Percentiles rank a stretch among this genome's conserved stretches.
Conservation (phyloP, 2,888 invertebrate species). For the Papilio elwesi region DNA sequence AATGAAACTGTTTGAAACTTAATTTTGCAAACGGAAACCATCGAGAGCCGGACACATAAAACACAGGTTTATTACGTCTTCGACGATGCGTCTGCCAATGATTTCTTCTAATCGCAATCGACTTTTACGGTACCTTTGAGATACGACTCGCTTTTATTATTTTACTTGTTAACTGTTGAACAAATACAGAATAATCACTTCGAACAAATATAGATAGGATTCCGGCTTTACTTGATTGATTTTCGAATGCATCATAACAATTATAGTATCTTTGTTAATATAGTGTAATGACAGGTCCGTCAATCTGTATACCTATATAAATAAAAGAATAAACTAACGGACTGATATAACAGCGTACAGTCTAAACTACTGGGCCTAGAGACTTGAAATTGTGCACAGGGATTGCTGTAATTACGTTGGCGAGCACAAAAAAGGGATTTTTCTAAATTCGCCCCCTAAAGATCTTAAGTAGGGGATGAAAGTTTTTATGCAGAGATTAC, state of each 20-base stretch:
- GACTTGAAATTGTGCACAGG: too few species aligned
- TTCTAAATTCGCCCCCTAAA: too few species aligned
- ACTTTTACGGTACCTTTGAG: constrained; percentile 26
- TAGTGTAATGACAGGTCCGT: not conserved
- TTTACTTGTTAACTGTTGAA: constrained; percentile 11
- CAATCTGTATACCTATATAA: too few species aligned
- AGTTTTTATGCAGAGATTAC: too few species aligned
- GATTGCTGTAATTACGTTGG: too few species aligned
- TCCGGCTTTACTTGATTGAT: not conserved
- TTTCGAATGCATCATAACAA: not conserved
- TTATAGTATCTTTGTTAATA: not conserved
- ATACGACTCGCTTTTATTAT: constrained; percentile 13
- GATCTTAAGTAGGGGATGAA: too few species aligned
- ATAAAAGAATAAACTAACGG: too few species aligned
- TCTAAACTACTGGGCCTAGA: too few species aligned
- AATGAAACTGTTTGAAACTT: constrained; percentile 59
- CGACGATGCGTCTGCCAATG: constrained; percentile 48
- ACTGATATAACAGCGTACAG: too few species aligned
- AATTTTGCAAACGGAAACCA: constrained; percentile 63
- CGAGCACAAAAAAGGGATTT: too few species aligned
- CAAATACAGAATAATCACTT: constrained; percentile 13
- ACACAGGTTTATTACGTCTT: constrained; percentile 55
- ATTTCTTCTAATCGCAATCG: constrained; percentile 34
- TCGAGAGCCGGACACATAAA: constrained; percentile 67
- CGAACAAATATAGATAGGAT: not conserved